Evolutionary conservation across 2,888 invertebrate species (phyloP).

Genomic region (Autographa gamma): DNA sequence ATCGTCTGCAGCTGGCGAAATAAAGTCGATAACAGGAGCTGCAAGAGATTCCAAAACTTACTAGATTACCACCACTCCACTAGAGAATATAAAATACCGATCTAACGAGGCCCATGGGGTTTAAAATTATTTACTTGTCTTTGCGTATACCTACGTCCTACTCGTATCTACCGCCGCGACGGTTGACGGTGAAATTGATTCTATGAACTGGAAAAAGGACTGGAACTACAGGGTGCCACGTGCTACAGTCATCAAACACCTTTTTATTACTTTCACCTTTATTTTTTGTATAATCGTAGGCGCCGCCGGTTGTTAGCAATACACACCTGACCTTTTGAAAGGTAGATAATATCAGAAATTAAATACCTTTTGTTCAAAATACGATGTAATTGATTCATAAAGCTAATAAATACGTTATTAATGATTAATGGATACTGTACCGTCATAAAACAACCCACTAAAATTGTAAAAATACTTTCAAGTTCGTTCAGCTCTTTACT

Average conservation of each 20-base stretch:
- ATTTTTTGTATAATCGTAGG: background rate
- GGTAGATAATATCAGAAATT: slow-evolving; percentile 5
- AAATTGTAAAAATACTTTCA: slow-evolving; percentile 32
- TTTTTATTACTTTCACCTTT: background rate
- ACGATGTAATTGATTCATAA: background rate
- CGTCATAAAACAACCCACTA: slow-evolving; percentile 7
- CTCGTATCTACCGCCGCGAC: no score
- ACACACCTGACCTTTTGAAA: slow-evolving; percentile 26
- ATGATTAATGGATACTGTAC: background rate
- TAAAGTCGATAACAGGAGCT: background rate
- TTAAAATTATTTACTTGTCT: background rate
- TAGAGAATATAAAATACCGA: no score
- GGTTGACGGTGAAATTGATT: background rate
- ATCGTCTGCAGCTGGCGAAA: slow-evolving; percentile 22
- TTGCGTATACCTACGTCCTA: no score
- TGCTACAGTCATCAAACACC: background rate
- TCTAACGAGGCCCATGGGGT: no score
- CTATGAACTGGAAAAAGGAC: background rate
- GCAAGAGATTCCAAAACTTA: no score
- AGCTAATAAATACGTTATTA: slow-evolving; percentile 1
- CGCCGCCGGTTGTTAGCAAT: background rate
- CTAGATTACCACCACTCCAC: no score
- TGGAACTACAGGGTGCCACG: background rate
- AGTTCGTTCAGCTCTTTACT: slow-evolving; percentile 19
- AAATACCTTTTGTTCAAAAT: background rate